A percentile compares a stretch with the other conserved stretches of the same genome.
Conservation (phyloP, 2,888 invertebrate genomes). For the Syrphus vitripennis region DNA sequence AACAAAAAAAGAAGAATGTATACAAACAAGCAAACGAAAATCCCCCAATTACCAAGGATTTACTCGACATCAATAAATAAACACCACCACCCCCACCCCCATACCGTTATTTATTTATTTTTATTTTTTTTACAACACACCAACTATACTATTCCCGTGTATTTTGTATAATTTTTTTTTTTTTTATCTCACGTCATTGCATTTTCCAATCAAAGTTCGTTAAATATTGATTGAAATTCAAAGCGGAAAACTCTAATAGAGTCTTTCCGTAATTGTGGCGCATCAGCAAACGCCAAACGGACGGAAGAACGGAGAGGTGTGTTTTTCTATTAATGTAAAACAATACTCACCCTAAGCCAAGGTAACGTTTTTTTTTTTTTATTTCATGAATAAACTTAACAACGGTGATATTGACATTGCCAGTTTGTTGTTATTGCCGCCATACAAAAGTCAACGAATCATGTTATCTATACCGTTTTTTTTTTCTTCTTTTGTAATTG, state of each 20-base stretch:
- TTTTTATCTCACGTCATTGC: slow-evolving; percentile 41
- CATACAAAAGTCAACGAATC: slow-evolving; percentile 50
- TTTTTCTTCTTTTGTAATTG: slow-evolving; percentile 29
- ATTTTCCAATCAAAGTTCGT: slow-evolving; percentile 67
- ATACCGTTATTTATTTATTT: neutral
- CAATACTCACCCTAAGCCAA: slow-evolving; percentile 30
- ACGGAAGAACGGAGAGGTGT: neutral
- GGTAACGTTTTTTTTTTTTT: neutral
- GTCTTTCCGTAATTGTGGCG: slow-evolving; percentile 18
- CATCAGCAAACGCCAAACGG: neutral
- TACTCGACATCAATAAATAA: slow-evolving; percentile 52
- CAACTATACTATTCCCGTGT: neutral
- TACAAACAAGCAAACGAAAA: slow-evolving; percentile 19
- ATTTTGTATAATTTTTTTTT: neutral
- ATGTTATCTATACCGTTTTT: slow-evolving; percentile 7
- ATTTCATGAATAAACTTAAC: slow-evolving; percentile 6
- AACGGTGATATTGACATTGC: slow-evolving; percentile 19
- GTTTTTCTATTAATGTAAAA: slow-evolving; percentile 35
- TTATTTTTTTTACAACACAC: slow-evolving; percentile 2
- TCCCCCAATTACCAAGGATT: slow-evolving; percentile 53
- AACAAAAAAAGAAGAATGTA: neutral
- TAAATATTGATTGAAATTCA: slow-evolving; percentile 56
- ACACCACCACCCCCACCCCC: neutral
- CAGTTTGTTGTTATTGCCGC: neutral
- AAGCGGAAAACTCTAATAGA: slow-evolving; percentile 42